Evolutionary conservation across 2,113 vertebrate species (phyloP), one percentile per base, ranked within the genome.

Genomic region (Orthochromis malagaraziensis): DNA sequence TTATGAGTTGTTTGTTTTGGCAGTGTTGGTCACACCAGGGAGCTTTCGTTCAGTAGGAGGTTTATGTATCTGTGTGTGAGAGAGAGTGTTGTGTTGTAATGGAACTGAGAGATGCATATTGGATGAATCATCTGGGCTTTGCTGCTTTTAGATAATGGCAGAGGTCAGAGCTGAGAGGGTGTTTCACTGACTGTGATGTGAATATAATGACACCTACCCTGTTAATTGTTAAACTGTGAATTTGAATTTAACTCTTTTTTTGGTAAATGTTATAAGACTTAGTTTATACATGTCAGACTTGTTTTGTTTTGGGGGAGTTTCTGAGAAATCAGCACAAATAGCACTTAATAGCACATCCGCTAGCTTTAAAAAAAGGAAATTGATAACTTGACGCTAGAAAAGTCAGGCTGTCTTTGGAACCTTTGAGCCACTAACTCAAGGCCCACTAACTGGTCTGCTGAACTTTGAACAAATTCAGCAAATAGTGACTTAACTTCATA

Each of bases 1-100:
- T 82, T 75, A 81, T 81, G 84, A 83, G 42, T 68, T 55, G 80
- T 84, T 89, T 84, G 57, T 88, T 92, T 88, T 91, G 85, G 87
- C 87, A 84, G 83, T 87, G 90, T 88, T 81, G 57, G 88, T 83
- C 19, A 38, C 24, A 47, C 49, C 53, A 21, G 6, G 70, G 29
- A 70, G 60, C 7, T 12, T 49, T 77, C 12, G 17, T 86, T 86
- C 38, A 45, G 29, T 21, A 45, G 75, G 24, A 88, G 33, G 85
- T 89, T 84, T 79, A 38, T 89, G 63, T 29, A 9, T 77, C 9
- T 40, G 21, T 58, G 19, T 60, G 40, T 47, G 70, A 5, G 24
- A 47, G 68, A 75, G 51, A 40, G 51, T 63, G 49, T 4, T 31
- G 54, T 70, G 33, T 47, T 54, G 3, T 17, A 21, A 49, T 31